These are phyloP conservation scores for Circaetus gallicus DNA, from an alignment of 2,113 vertebrate genomes.

Conservation along the genomic window DNA sequence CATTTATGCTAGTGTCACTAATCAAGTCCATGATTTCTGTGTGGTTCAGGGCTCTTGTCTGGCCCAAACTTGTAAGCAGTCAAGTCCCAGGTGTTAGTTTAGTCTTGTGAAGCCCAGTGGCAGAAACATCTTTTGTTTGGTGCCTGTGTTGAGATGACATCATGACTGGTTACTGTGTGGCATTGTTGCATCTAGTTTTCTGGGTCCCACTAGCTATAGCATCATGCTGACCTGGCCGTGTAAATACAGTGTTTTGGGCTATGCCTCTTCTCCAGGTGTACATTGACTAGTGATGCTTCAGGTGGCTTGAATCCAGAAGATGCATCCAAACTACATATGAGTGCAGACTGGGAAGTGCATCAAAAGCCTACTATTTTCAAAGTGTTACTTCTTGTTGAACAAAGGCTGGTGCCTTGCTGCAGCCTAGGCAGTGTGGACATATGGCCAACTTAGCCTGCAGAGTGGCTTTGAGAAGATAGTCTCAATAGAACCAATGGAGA, in stretches of 20 bases:
- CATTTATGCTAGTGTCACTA: not conserved
- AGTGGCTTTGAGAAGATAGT: not conserved
- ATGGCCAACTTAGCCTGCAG: not conserved
- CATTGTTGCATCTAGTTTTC: not conserved
- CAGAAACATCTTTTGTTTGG: not conserved
- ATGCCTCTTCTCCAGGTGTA: not conserved
- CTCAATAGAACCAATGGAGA: not conserved
- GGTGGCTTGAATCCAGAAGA: not conserved
- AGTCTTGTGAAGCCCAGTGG: not conserved
- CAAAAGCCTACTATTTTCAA: not conserved
- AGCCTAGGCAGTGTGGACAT: not conserved
- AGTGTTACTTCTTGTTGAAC: not conserved
- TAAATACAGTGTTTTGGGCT: not conserved
- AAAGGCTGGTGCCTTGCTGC: not conserved
- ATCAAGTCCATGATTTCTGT: not conserved
- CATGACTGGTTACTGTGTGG: not conserved
- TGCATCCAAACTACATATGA: not conserved
- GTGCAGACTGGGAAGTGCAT: not conserved
- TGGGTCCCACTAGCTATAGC: not conserved
- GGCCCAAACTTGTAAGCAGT: not conserved
- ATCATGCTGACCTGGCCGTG: too few relatives aligned
- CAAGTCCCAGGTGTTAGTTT: not conserved
- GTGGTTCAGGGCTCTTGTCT: not conserved
- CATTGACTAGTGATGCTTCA: not conserved
- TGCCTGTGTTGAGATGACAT: not conserved